Conservation (phyloP, 2,888 invertebrate genomes). For the Rutpela maculata region DNA sequence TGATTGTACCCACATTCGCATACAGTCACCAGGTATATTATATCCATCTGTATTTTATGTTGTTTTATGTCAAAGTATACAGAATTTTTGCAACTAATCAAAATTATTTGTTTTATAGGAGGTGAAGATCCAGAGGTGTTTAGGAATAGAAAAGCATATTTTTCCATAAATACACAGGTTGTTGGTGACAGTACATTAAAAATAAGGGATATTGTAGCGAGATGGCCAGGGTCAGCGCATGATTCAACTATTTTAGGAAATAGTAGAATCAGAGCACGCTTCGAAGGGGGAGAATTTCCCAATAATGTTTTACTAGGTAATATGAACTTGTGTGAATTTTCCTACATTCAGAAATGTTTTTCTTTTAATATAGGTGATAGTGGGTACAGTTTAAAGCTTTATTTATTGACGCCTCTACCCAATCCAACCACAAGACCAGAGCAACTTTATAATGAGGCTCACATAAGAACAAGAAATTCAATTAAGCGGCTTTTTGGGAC, state of each 20-base stretch:
- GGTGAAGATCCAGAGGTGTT: constrained; percentile 4
- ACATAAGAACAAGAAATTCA: no score
- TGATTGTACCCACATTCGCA: no score
- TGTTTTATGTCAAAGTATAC: no score
- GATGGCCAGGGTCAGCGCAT: no score
- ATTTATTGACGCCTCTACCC: constrained; percentile 18
- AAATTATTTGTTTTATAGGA: background rate
- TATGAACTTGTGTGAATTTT: background rate
- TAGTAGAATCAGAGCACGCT: background rate
- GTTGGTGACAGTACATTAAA: background rate
- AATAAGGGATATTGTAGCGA: constrained; percentile 4
- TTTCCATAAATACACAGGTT: background rate
- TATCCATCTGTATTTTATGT: no score
- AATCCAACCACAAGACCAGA: constrained; percentile 13
- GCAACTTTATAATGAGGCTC: constrained; percentile 32
- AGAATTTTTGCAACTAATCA: background rate
- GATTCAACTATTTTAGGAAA: background rate
- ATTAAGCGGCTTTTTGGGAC: constrained; percentile 8
- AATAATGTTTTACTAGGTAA: background rate
- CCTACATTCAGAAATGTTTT: background rate
- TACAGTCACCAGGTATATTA: no score
- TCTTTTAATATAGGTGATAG: constrained; percentile 31
- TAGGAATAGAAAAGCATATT: background rate
- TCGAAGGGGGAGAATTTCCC: background rate
- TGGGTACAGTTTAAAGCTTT: constrained; percentile 8